phyloP scores from a whole-genome alignment of 2,797 vertebrate genomes.

The Phylloscopus collybita region DNA sequence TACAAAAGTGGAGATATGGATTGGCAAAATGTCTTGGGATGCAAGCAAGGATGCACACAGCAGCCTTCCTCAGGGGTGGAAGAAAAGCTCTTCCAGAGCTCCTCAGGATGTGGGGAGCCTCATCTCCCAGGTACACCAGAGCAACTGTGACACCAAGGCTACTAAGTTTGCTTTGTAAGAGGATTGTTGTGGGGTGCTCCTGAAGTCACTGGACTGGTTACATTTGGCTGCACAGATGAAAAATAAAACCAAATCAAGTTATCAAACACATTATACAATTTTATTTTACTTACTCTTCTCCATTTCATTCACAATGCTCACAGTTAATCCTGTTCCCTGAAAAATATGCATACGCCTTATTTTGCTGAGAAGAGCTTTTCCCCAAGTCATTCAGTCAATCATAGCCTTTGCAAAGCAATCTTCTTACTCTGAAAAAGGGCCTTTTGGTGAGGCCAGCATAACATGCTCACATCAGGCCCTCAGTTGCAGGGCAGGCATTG shows the following conservation, averaged over 20 bases:
- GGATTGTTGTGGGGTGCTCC: neutral
- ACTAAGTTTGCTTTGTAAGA: neutral
- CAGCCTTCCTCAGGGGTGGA: neutral
- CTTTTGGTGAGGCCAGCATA: neutral
- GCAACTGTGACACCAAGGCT: neutral
- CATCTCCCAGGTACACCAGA: neutral
- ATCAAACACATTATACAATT: neutral
- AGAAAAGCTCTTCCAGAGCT: neutral
- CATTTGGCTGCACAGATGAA: neutral
- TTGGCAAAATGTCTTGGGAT: neutral
- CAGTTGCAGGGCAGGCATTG: neutral
- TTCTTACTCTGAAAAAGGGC: neutral
- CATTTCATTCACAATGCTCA: neutral
- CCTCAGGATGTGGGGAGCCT: fast-evolving
- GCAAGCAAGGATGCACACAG: neutral
- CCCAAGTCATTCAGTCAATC: neutral
- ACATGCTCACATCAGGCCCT: neutral
- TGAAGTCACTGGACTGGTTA: neutral
- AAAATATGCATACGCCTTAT: neutral
- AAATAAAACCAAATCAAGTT: neutral
- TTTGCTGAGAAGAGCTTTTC: neutral
- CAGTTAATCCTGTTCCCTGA: neutral
- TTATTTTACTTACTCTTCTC: neutral
- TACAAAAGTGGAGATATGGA: neutral
- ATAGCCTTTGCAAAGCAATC: fast-evolving